phyloP scores from a whole-genome alignment of 2,797 vertebrate species.

The Furcifer pardalis region DNA sequence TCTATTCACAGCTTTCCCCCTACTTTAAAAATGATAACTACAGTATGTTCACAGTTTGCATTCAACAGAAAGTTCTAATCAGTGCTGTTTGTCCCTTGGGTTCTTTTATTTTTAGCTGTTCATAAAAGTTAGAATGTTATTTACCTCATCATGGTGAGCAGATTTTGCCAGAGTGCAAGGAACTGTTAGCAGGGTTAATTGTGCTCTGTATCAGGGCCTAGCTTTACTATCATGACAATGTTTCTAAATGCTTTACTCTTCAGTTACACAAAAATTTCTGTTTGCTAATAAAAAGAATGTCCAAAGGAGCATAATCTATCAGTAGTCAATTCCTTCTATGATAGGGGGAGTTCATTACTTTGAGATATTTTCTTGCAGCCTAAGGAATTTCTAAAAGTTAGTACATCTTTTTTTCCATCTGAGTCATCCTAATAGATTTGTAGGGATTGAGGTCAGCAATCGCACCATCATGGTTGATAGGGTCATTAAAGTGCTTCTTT shows the following conservation, averaged over 20 bases:
- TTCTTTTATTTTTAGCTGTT: slow-evolving; percentile 57
- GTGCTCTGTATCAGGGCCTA: slow-evolving; percentile 40
- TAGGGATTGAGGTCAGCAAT: too few relatives aligned
- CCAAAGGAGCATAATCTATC: slow-evolving; percentile 17
- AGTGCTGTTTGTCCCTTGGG: slow-evolving; percentile 46
- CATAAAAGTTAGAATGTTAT: slow-evolving; percentile 53
- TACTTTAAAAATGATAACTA: slow-evolving; percentile 53
- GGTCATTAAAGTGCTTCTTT: too few relatives aligned
- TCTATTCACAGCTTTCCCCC: slow-evolving; percentile 64
- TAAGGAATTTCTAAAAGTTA: slow-evolving; percentile 4
- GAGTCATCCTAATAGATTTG: too few relatives aligned
- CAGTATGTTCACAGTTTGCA: slow-evolving; percentile 63
- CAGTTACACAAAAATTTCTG: slow-evolving; percentile 3
- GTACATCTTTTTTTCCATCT: background rate
- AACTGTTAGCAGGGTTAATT: slow-evolving; percentile 41
- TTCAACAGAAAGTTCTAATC: slow-evolving; percentile 66
- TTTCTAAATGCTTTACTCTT: slow-evolving; percentile 16
- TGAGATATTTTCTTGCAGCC: background rate
- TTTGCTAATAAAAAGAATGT: slow-evolving; percentile 22
- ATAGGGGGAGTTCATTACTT: background rate
- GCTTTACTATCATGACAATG: slow-evolving; percentile 33
- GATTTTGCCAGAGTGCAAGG: slow-evolving; percentile 36
- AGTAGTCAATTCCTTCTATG: background rate
- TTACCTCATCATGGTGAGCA: slow-evolving; percentile 55
- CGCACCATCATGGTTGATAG: too few relatives aligned